Base-by-base conservation (phyloP, 2,113 vertebrate genomes). In the Labrus mixtus region DNA sequence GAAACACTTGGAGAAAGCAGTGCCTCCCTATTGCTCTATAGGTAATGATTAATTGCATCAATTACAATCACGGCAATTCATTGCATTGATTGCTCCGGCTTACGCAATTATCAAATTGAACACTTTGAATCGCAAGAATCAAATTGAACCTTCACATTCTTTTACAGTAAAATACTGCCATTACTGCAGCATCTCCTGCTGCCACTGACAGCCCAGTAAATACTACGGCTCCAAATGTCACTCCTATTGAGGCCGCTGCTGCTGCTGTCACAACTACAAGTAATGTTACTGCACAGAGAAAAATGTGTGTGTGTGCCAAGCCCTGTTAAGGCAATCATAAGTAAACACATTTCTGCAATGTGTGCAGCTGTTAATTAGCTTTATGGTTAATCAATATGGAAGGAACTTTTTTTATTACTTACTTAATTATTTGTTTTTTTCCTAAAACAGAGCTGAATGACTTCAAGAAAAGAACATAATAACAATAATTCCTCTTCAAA, bases 41-140 rank as follows among this genome's bases (percentile, higher is more conserved):
- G 16, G 25, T 72, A 62, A 73, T 53, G 51, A 69, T 76, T 76
- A 17, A 53, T 83, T 50, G 56, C 43, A 51, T 11, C 10, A 51
- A 46, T n/a, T 58, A 22, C 54, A 13, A 58, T 20, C 64, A 74
- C 78, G 62, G 10, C 69, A 73, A 73, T 69, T 77, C 6, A 66
- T 29, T 74, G 37, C 45, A 59, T 78, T 2, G 33, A 62, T 65
- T 46, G 17, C 29, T 56, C 29, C 4, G 19, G 37, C 71, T 67
- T 71, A 37, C 43, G 72, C 23, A 50, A 20, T 16, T 71, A 65
- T 71, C 10, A 8, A 8, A 57, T 11, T n/a, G 9, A 79, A 77
- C 59, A 57, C 39, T 76, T 48, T 55, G 56, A 74, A 75, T 57
- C 43, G 45, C 65, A 86, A 46, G 63, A 68, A 65, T 81, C 20